These are phyloP conservation scores for Oreochromis mossambicus DNA, from an alignment of 2,797 vertebrate genomes.

Conservation along the genomic window DNA sequence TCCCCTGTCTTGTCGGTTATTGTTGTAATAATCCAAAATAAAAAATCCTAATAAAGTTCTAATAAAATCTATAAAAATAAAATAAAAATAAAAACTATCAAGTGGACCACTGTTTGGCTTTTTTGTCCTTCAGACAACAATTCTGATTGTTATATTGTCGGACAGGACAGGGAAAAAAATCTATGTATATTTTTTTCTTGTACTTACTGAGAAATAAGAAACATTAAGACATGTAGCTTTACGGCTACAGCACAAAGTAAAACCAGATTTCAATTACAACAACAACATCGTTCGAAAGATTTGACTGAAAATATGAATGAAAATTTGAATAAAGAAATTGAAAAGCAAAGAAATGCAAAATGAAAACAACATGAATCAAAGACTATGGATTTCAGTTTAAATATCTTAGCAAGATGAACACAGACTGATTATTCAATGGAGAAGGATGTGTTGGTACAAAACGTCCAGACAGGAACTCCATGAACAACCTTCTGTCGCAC, in stretches of 20 bases:
- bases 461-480: background rate
- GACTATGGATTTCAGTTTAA: background rate
- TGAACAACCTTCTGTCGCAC: background rate
- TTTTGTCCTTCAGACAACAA: background rate
- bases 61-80: background rate
- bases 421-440: background rate
- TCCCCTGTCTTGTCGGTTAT: background rate
- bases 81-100: background rate
- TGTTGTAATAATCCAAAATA: background rate
- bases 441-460: background rate
- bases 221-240: background rate
- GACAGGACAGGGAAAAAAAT: background rate
- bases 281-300: background rate
- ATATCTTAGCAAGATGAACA: background rate
- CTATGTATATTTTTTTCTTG: accelerated
- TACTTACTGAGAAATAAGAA: background rate
- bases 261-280: background rate
- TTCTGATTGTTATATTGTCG: background rate
- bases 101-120: background rate
- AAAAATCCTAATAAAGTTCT: accelerated
- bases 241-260: background rate
- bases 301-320: background rate
- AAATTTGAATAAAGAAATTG: background rate
- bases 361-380: background rate
- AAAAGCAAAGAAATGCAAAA: background rate